These are phyloP conservation scores for Leptinotarsa peninsularis DNA, from an alignment of 2,888 invertebrate species.

Conservation along the genomic window DNA sequence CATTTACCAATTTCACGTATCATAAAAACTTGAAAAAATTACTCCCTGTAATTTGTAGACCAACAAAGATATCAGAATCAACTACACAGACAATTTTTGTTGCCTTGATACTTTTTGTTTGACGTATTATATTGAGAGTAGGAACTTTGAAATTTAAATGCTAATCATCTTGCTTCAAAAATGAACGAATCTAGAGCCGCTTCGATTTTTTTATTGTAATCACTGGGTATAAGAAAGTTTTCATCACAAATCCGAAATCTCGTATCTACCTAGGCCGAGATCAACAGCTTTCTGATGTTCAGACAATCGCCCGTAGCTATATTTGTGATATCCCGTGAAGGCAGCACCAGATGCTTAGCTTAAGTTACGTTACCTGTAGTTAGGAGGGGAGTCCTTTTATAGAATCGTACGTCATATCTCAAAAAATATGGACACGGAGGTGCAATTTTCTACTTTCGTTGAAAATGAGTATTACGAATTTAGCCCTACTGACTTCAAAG, in stretches of 20 bases:
- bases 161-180: too few relatives aligned
- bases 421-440: constrained; percentile 40
- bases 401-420: constrained; percentile 58
- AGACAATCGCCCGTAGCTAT: constrained; percentile 1
- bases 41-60: too few relatives aligned
- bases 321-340: constrained; percentile 23
- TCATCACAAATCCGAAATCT: not conserved
- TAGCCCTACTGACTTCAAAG: not conserved
- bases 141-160: too few relatives aligned
- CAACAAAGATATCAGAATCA: too few relatives aligned
- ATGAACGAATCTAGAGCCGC: too few relatives aligned
- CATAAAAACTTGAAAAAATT: too few relatives aligned
- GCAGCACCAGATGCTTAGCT: constrained; percentile 45
- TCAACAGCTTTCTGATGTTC: not conserved
- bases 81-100: too few relatives aligned
- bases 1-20: too few relatives aligned
- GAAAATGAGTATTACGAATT: not conserved
- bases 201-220: too few relatives aligned
- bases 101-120: too few relatives aligned
- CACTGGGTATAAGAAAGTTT: too few relatives aligned
- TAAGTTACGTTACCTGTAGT: constrained; percentile 66
- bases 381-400: constrained; percentile 64
- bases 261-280: not conserved
- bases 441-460: constrained; percentile 9
- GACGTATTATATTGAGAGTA: too few relatives aligned